These are phyloP conservation scores for Mustela nigripes DNA, from an alignment of 2,113 vertebrate species.

Conservation along the genomic window DNA sequence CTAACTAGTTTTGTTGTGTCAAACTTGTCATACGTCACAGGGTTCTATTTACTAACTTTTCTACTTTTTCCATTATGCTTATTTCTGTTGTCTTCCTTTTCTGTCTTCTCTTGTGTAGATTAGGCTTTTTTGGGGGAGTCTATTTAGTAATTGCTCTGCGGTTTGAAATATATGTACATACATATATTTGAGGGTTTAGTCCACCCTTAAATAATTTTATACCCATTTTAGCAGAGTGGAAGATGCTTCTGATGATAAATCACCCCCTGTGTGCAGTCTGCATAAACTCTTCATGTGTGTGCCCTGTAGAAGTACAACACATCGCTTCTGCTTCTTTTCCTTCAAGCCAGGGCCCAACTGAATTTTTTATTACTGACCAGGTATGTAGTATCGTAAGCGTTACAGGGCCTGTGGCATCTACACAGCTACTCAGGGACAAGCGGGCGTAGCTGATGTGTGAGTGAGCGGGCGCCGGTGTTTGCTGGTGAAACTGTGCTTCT, in stretches of 20 bases:
- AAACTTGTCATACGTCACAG: rapidly evolving
- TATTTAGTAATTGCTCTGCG: background rate
- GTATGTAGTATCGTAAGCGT: background rate
- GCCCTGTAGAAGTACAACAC: too few relatives aligned
- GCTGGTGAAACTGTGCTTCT: rapidly evolving
- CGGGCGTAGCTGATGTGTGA: rapidly evolving
- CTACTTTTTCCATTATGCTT: background rate
- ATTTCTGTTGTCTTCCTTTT: background rate
- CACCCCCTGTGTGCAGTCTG: background rate
- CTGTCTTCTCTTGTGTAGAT: background rate
- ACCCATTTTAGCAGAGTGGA: background rate
- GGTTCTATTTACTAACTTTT: background rate
- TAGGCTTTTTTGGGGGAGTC: background rate
- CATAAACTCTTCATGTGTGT: too few relatives aligned
- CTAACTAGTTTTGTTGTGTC: background rate
- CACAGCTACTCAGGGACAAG: rapidly evolving
- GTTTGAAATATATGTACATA: background rate
- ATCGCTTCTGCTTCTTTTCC: background rate
- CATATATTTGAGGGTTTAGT: background rate
- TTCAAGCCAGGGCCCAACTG: too few relatives aligned
- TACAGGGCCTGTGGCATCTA: rapidly evolving
- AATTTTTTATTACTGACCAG: background rate
- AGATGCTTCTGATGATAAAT: rapidly evolving
- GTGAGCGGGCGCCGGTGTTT: too few relatives aligned
- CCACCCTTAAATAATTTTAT: too few relatives aligned